These are phyloP conservation scores for Alosa sapidissima DNA, from an alignment of 2,797 vertebrate genomes.

Conservation along the genomic window DNA sequence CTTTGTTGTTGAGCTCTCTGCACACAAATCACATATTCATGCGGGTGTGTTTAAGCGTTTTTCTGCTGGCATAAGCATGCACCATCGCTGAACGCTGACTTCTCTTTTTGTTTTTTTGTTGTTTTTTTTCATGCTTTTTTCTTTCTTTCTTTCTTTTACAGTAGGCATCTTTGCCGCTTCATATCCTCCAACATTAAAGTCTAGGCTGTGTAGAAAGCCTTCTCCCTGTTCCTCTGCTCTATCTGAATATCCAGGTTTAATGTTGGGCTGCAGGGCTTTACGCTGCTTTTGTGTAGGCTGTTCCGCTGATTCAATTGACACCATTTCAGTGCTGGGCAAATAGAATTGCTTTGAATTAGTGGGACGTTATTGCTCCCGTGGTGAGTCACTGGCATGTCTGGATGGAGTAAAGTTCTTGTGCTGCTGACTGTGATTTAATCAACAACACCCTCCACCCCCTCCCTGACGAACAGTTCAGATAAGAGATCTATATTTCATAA, in stretches of 20 bases:
- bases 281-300: conserved; percentile 53
- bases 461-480: conserved; percentile 45
- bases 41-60: conserved; percentile 72
- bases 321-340: conserved; percentile 64
- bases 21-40: conserved; percentile 74
- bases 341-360: conserved; percentile 67
- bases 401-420: conserved; percentile 45
- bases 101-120: conserved; percentile 57
- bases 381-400: conserved; percentile 50
- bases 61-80: conserved; percentile 81
- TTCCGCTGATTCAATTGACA: conserved; percentile 64
- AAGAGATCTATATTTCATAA: conserved; percentile 59
- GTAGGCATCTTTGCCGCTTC: conserved; percentile 39
- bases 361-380: conserved; percentile 26
- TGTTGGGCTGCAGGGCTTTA: conserved; percentile 53
- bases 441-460: conserved; percentile 46
- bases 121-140: conserved; percentile 65
- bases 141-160: conserved; percentile 55
- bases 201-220: conserved; percentile 26
- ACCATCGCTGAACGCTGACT: conserved; percentile 56
- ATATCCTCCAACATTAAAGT: conserved; percentile 16
- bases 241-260: conserved; percentile 60
- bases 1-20: conserved; percentile 78
- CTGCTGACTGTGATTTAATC: conserved; percentile 46
- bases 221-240: conserved; percentile 45